Evolutionary conservation across 2,888 invertebrate genomes (phyloP), one percentile per base, ranked within the genome.

Genomic region (Anodontia alba): DNA sequence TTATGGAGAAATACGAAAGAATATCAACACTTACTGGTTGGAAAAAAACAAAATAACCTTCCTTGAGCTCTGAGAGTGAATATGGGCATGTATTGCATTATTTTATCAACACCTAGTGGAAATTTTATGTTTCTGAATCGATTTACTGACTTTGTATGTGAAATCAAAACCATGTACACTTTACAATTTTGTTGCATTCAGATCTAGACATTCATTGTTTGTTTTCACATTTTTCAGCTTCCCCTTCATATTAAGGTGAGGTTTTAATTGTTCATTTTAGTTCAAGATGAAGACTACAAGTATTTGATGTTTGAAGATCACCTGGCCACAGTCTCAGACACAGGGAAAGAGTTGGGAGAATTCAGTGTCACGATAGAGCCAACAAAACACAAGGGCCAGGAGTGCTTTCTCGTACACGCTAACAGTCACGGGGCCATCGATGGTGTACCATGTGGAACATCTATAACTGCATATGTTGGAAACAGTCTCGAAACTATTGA

Each of bases 341-440:
- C 92, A 12, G 94, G 94, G 0, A 92, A 91, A 73, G 94, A 94
- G 75, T 88, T 94, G 8, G 94, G 94, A 68, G 93, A 93, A 67
- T 94, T 94, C 79, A 88, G 86, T 2, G 93, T 94, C 7, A 89
- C 92, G 5, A 89, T 94, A 7, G 90, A 92, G 57, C 90, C 90
- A 0, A 87, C 91, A 7, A 88, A 89, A 43, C 89, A 91, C 80
- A 89, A 90, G 73, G 92, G 92, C 0, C 81, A 89, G 66, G 93
- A 93, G 62, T 94, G 94, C 80, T 93, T 92, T 80, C 88, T 93
- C n/a, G 90, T 94, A 8, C 93, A 94, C 72, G 94, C 94, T 23
- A 93, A 93, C 90, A 94, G 94, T 85, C 92, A 94, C 73, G 94
- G 94, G 12, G 89, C 92, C 12, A 92, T 94, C 20, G 94, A 94